Percentiles rank a stretch among this genome's conserved stretches.
These are phyloP conservation scores for Cybosia mesomella DNA, from an alignment of 2,888 invertebrate species.

Conservation along the genomic window DNA sequence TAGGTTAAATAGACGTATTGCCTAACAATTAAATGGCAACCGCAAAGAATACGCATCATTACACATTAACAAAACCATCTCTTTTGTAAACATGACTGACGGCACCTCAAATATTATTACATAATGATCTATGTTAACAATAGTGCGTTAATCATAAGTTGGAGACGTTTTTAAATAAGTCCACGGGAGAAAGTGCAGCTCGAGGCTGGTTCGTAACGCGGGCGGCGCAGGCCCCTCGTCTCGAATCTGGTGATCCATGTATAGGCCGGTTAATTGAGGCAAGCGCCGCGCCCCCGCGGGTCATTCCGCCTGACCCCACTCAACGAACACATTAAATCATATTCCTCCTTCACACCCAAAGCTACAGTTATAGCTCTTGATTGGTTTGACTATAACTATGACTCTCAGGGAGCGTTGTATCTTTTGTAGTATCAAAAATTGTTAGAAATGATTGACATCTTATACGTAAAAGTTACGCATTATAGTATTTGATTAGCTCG, in stretches of 20 bases:
- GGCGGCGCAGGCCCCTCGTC: conserved; percentile 35
- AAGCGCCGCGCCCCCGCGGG: conserved; percentile 61
- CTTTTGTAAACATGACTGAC: conserved; percentile 81
- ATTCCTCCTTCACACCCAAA: conserved; percentile 42
- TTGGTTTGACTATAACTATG: conserved; percentile 57
- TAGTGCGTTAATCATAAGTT: conserved; percentile 80
- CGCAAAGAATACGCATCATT: conserved; percentile 82
- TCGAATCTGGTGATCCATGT: conserved; percentile 50
- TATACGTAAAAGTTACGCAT: conserved; percentile 39
- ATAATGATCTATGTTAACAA: conserved; percentile 77
- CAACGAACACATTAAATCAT: conserved; percentile 45
- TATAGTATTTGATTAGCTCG: conserved; percentile 28
- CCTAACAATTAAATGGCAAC: conserved; percentile 84
- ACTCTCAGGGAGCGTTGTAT: conserved; percentile 34
- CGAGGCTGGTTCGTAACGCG: conserved; percentile 66
- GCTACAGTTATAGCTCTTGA: conserved; percentile 48
- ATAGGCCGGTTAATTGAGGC: conserved; percentile 72
- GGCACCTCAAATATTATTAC: conserved; percentile 78
- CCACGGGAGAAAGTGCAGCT: conserved; percentile 81
- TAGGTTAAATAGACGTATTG: conserved; percentile 77
- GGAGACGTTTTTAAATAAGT: conserved; percentile 86
- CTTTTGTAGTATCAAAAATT: conserved; percentile 35
- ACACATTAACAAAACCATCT: conserved; percentile 80
- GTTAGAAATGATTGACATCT: conserved; percentile 48
- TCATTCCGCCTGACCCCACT: conserved; percentile 59